Base-by-base conservation (phyloP, 2,113 vertebrate genomes). In the Macrotis lagotis region DNA sequence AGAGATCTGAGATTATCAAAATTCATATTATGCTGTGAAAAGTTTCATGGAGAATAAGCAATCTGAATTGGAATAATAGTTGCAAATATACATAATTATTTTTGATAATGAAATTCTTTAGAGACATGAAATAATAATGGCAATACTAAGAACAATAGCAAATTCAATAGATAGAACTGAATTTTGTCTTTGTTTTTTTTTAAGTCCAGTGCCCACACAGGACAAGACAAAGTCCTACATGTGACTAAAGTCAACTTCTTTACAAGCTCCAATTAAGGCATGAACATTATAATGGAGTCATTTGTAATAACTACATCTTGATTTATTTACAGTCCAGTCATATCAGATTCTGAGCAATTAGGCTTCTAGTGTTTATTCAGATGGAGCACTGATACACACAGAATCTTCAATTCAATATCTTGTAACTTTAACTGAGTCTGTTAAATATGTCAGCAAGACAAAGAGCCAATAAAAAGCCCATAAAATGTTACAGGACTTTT, bases 371-470 rank as follows among this genome's bases (percentile, higher is more conserved):
- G 8, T 94, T 97, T 96, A 95, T 96, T 97, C 92, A 96, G 96
- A 97, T 95, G 49, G 48, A 97, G 24, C 59, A 92, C 25, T 94
- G 94, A 94, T 83, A 55, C 88, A 95, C 95, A 52, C 24, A 94
- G 59, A 91, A 89, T 53, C 50, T 92, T 89, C 90, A 16, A 91
- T 93, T 95, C 92, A 92, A 91, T 96, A 92, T 91, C 50, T 95
- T 91, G 48, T 96, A 91, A 51, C 92, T 97, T 94, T 97, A 97
- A 94, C 51, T 96, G 93, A 50, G 96, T 90, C 95, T 97, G 93
- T 96, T 96, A 97, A 97, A 92, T 94, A 96, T 96, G 92, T 95
- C 94, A 97, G 83, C 89, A 97, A 97, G 95, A 97, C 51, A 97
- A 96, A 97, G 55, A 97, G 94, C 96, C 94, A 91, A 53, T 97